phyloP scores from a whole-genome alignment of 1,140 invertebrate genomes.

The Anastrepha obliqua region DNA sequence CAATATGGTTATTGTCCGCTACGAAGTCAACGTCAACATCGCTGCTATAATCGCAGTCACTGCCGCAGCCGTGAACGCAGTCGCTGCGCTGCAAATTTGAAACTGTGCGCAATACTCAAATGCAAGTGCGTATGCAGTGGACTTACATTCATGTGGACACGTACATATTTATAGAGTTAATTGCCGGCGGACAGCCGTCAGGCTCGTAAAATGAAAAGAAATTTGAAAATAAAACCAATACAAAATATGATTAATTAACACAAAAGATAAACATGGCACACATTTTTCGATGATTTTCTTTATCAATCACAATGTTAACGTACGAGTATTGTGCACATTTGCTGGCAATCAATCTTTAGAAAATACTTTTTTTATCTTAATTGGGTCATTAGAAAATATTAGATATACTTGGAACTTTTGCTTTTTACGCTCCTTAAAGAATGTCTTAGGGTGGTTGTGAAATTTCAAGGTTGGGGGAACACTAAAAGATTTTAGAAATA shows the following conservation, averaged over 20 bases:
- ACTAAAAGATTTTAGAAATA: too few relatives aligned
- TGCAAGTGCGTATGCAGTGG: neutral
- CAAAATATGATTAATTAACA: neutral
- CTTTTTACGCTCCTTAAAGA: too few relatives aligned
- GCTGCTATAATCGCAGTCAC: neutral
- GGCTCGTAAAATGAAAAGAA: neutral
- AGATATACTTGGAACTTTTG: too few relatives aligned
- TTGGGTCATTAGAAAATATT: neutral
- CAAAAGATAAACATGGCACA: neutral
- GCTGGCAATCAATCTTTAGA: neutral
- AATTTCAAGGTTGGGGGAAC: too few relatives aligned
- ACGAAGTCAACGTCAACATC: neutral
- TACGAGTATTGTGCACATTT: neutral
- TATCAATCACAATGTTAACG: neutral
- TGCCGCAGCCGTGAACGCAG: neutral
- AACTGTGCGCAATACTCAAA: neutral
- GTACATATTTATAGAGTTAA: neutral
- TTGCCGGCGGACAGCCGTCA: neutral
- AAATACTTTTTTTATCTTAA: neutral
- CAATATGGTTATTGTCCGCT: too few relatives aligned
- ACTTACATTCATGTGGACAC: neutral
- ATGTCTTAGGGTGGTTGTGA: too few relatives aligned
- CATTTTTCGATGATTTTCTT: neutral
- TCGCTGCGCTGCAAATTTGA: slow-evolving; percentile 10
- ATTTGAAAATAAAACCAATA: neutral